phyloP scores from a whole-genome alignment of 2,888 invertebrate species.

The Rhagophthalmus giganteus region DNA sequence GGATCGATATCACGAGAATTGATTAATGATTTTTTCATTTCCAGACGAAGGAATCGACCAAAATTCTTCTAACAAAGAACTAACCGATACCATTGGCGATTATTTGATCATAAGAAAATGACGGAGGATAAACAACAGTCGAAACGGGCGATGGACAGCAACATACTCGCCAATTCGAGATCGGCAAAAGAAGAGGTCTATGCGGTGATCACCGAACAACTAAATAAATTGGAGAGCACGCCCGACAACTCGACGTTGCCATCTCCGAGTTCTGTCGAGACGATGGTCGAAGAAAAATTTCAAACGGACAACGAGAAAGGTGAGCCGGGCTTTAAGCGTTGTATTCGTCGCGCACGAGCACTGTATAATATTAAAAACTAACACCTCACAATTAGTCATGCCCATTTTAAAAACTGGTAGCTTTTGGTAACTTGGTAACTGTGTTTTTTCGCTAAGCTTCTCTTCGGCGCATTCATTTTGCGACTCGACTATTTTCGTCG shows the following conservation, averaged over 20 bases:
- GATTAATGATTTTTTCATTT: too few relatives aligned
- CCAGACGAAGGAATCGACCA: constrained; percentile 16
- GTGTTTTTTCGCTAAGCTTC: too few relatives aligned
- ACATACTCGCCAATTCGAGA: constrained; percentile 12
- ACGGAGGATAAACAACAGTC: constrained; percentile 22
- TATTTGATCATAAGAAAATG: constrained; percentile 38
- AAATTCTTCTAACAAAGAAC: constrained; percentile 42
- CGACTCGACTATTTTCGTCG: constrained; percentile 15
- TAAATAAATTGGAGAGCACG: constrained; percentile 45
- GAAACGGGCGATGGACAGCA: constrained; percentile 8
- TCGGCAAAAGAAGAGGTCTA: constrained; percentile 36
- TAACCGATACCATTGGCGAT: constrained; percentile 46
- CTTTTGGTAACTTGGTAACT: too few relatives aligned
- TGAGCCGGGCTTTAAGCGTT: constrained; percentile 5
- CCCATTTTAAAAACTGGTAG: constrained; percentile 54
- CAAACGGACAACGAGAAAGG: constrained; percentile 29
- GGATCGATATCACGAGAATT: too few relatives aligned
- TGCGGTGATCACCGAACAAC: constrained; percentile 49
- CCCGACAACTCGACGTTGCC: constrained; percentile 41
- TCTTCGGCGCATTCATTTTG: too few relatives aligned
- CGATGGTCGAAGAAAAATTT: constrained; percentile 26
- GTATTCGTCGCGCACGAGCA: not conserved
- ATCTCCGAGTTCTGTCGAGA: constrained; percentile 52
- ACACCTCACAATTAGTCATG: constrained; percentile 44
- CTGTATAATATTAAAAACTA: too few relatives aligned